phyloP scores from a whole-genome alignment of 2,888 invertebrate species.

The Leptodirus hochenwartii region DNA sequence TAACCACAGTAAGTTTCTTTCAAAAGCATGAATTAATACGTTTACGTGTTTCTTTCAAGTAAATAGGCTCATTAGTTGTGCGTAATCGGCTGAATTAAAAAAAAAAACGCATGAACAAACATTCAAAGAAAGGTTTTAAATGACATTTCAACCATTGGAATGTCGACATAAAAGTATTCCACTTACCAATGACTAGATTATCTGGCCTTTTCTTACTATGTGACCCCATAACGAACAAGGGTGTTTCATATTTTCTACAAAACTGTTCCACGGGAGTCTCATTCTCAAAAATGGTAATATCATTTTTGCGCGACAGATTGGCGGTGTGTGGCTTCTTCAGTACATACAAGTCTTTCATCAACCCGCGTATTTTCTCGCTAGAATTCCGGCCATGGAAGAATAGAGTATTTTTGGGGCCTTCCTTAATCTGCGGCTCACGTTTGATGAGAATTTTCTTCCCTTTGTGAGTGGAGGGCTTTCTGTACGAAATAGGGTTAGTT shows the following conservation, averaged over 20 bases:
- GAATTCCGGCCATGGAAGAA: conserved; percentile 74
- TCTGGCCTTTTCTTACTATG: conserved; percentile 92
- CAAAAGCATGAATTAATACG: too few species aligned
- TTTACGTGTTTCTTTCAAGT: too few species aligned
- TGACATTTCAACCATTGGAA: too few species aligned
- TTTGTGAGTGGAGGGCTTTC: conserved; percentile 76
- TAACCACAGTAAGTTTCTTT: too few species aligned
- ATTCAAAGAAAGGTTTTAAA: too few species aligned
- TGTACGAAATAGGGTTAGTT: too few species aligned
- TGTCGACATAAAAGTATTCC: too few species aligned
- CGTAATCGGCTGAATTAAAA: too few species aligned
- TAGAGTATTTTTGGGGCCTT: conserved; percentile 68
- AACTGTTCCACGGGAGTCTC: conserved; percentile 57
- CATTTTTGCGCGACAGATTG: conserved; percentile 63
- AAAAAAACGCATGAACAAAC: too few species aligned
- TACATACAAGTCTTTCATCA: conserved; percentile 72
- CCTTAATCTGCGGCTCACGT: conserved; percentile 73
- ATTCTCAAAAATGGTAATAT: conserved; percentile 87
- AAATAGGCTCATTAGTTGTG: too few species aligned
- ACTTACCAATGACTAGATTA: conserved; percentile 75
- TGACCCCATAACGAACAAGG: conserved; percentile 78
- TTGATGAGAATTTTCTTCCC: conserved; percentile 70
- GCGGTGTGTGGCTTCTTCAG: conserved; percentile 74
- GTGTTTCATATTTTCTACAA: conserved; percentile 68
- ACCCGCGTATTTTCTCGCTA: conserved; percentile 45